These are phyloP conservation scores for Sparus aurata DNA, from an alignment of 2,797 vertebrate species.

Conservation along the genomic window DNA sequence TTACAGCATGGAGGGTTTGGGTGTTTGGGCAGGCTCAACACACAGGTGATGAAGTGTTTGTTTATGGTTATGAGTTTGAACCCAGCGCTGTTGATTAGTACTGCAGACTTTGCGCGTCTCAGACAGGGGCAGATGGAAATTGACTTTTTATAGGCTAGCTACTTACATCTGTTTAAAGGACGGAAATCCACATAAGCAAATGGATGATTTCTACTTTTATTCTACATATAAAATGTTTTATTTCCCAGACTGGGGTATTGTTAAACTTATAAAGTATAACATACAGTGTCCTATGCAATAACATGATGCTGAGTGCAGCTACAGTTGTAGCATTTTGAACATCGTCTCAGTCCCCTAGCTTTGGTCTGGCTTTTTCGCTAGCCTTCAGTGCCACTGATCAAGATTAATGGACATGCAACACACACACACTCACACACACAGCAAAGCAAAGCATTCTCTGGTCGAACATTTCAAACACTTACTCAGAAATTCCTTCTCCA, in stretches of 20 bases:
- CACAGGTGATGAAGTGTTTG: constrained; percentile 85
- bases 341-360: constrained; percentile 15
- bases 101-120: constrained; percentile 75
- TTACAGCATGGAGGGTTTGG: constrained; percentile 79
- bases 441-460: constrained; percentile 37
- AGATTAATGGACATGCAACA: constrained; percentile 72
- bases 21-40: constrained; percentile 76
- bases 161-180: constrained; percentile 49
- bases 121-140: constrained; percentile 67
- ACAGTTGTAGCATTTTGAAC: not conserved
- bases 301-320: not conserved
- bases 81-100: constrained; percentile 80
- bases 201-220: not conserved
- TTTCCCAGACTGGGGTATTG: not conserved
- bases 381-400: constrained; percentile 58
- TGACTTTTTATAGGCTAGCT: constrained; percentile 38
- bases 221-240: not conserved
- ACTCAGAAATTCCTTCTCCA: constrained; percentile 79
- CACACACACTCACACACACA: constrained; percentile 10
- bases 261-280: not conserved
- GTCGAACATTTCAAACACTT: constrained; percentile 77
- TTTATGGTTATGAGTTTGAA: constrained; percentile 86
- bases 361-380: constrained; percentile 16
- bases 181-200: constrained; percentile 36
- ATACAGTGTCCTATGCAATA: not conserved